Evolutionary conservation across 2,888 invertebrate genomes (phyloP).

Genomic region (Salticus scenicus): DNA sequence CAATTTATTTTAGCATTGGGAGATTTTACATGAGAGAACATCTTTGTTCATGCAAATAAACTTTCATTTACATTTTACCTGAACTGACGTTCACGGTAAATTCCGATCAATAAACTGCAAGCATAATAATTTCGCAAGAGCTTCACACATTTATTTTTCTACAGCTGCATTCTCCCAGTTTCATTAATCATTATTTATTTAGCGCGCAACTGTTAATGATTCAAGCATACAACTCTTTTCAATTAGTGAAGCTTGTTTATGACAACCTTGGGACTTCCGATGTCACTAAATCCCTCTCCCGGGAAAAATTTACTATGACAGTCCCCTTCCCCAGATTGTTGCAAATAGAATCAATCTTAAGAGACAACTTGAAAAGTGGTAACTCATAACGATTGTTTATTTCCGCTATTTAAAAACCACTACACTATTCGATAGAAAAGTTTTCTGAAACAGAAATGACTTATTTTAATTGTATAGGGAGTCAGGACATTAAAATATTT

Average conservation of each 20-base stretch:
- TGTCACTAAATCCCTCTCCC: constrained; percentile 4
- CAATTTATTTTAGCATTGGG: too few relatives aligned
- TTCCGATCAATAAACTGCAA: too few relatives aligned
- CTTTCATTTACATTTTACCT: too few relatives aligned
- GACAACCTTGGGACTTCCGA: background rate
- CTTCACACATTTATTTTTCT: too few relatives aligned
- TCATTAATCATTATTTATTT: constrained; percentile 7
- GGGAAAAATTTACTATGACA: background rate
- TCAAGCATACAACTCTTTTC: background rate
- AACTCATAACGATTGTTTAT: background rate
- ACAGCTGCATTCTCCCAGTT: background rate
- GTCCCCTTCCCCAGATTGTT: background rate
- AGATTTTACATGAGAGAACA: too few relatives aligned
- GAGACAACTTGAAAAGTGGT: background rate
- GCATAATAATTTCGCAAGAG: too few relatives aligned
- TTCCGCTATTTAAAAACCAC: background rate
- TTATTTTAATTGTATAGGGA: too few relatives aligned
- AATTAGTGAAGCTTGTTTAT: constrained; percentile 20
- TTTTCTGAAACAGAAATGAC: too few relatives aligned
- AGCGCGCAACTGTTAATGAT: background rate
- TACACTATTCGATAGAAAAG: too few relatives aligned
- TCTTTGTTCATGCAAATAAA: too few relatives aligned
- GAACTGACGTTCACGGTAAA: too few relatives aligned
- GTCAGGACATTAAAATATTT: too few relatives aligned
- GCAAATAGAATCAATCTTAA: background rate